Conservation (phyloP, 2,113 vertebrate genomes). For the Psilopsiagon aymara region DNA sequence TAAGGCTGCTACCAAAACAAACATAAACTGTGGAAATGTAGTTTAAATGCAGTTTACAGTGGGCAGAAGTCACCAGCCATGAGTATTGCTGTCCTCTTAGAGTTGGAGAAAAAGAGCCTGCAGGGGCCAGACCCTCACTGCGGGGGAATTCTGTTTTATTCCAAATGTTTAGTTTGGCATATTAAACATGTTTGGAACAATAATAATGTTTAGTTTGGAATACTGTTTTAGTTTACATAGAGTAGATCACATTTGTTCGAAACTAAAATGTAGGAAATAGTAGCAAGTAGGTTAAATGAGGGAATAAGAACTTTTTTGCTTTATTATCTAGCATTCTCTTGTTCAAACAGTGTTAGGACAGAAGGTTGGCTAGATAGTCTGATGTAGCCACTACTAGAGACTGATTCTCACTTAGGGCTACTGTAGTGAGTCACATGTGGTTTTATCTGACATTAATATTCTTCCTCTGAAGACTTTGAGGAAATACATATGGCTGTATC, state of each 20-base stretch:
- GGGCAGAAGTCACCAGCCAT: not conserved
- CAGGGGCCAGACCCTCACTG: not conserved
- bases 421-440: not conserved
- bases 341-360: not conserved
- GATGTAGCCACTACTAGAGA: not conserved
- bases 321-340: not conserved
- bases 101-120: not conserved
- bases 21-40: no score
- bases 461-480: not conserved
- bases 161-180: not conserved
- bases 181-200: not conserved
- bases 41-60: not conserved
- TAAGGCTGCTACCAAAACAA: not conserved
- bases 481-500: not conserved
- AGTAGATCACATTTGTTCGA: not conserved
- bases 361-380: not conserved
- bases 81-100: not conserved
- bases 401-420: not conserved
- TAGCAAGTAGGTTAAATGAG: not conserved
- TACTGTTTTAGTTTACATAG: not conserved
- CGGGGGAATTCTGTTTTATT: not conserved
- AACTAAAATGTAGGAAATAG: not conserved
- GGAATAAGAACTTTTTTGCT: not conserved
- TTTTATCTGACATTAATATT: not conserved
- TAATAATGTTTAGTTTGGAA: not conserved